Evolutionary conservation across 2,113 vertebrate species (phyloP), one percentile per base, ranked within the genome.

Genomic region (Aldabrachelys gigantea): DNA sequence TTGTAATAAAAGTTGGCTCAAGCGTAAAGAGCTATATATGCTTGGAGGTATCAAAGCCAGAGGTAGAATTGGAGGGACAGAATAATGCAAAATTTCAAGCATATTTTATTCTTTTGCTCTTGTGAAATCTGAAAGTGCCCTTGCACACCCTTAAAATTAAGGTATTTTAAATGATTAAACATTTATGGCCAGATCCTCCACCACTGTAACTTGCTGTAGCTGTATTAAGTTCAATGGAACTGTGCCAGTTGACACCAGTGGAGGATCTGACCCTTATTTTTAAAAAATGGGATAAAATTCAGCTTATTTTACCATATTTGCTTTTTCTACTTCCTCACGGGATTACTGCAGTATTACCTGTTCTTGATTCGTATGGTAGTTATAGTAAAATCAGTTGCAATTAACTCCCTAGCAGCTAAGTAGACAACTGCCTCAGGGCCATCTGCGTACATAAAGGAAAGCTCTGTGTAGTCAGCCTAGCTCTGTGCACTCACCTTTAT

Each of bases 81-180:
- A 95, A 80, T 80, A n/a, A 78, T 7, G 59, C 95, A 95, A 94
- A 96, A 96, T 2, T 0, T 81, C 89, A 95, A 89, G 57, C 35
- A 0, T 89, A n/a, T 91, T 92, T 95, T 80, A 83, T 91, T 94
- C 53, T 75, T 95, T 92, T 91, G 38, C 84, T 83, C 93, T 94
- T 93, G 44, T 91, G 94, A 95, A 93, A 94, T 91, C 82, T 1
- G 24, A 95, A 95, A 94, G 82, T 87, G 59, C 89, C 94, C 84
- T 95, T n/a, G 50, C 52, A n/a, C 91, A 80, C 79, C 83, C 88
- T 90, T 41, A 27, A 47, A 44, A 85, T 29, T 0, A 0, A 95
- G 81, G 91, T 65, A 41, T 49, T 75, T 91, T 91, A 95, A 94
- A 95, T 89, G 89, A 84, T 91, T 93, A 85, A 96, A 85, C 93